A percentile compares a stretch with the other conserved stretches of the same genome.
These are phyloP conservation scores for Gadus macrocephalus DNA, from an alignment of 2,113 vertebrate species.

Conservation along the genomic window DNA sequence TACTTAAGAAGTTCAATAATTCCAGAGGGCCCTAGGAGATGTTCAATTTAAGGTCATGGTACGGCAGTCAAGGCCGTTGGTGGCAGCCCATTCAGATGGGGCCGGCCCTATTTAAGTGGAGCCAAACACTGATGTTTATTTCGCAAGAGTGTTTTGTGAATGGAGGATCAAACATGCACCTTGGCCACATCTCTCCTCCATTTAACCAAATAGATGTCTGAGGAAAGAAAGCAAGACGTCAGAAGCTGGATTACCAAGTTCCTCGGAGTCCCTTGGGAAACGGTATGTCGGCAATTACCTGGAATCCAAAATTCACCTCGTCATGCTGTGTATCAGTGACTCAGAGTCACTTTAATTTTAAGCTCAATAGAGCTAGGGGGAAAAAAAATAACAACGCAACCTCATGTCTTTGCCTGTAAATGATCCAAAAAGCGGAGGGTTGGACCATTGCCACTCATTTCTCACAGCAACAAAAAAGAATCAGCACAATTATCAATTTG, in stretches of 20 bases:
- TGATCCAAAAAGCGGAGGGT: constrained; percentile 27
- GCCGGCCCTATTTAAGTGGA: constrained; percentile 3
- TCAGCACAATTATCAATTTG: constrained; percentile 44
- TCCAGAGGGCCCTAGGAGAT: too few relatives aligned
- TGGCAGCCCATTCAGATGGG: constrained; percentile 22
- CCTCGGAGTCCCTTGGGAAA: constrained; percentile 39
- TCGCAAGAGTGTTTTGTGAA: constrained; percentile 20
- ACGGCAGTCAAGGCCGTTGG: constrained; percentile 14
- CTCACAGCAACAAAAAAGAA: constrained; percentile 29
- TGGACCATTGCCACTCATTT: constrained; percentile 41
- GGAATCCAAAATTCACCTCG: constrained; percentile 34
- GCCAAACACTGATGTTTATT: constrained; percentile 29
- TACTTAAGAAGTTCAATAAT: not conserved
- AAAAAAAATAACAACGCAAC: not conserved
- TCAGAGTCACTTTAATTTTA: constrained; percentile 46
- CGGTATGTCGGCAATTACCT: constrained; percentile 23
- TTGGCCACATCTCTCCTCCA: constrained; percentile 35
- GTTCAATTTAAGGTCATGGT: constrained; percentile 16
- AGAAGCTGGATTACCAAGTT: constrained; percentile 38
- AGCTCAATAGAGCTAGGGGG: constrained; percentile 32
- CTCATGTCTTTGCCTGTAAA: constrained; percentile 18
- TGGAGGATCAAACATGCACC: constrained; percentile 26
- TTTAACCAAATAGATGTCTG: constrained; percentile 53
- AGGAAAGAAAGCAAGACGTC: constrained; percentile 46
- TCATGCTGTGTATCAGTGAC: constrained; percentile 36